Evolutionary conservation across 2,888 invertebrate species (phyloP), one percentile per base, ranked within the genome.

Genomic region (Aromia moschata): DNA sequence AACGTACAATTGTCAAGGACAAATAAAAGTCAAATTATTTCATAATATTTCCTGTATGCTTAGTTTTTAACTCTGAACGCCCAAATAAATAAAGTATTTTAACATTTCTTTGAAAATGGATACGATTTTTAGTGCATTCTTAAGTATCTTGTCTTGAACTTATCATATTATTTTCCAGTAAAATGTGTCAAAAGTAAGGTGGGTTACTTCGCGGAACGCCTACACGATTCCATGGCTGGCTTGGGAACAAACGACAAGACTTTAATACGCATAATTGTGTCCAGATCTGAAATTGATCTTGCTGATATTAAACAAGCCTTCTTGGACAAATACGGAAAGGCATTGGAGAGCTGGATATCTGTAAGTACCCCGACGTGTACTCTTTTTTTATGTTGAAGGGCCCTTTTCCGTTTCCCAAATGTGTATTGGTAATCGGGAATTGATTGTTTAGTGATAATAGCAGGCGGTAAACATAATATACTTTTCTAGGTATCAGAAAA

Each of bases 231-330:
- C 67, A 95, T 97, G 95, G 90, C 92, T 80, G 96, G 97, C 41
- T 74, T 94, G 73, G 94, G 90, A 40, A 96, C 96, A 64, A 94
- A 92, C 77, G 96, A 97, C 80, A 91, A 92, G 79, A 93, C 94
- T 60, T 84, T 97, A 70, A 95, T 96, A 77, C 90, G 96, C 78
- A 93, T 97, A 73, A 82, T 96, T 67, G 95, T 96, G 54, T 93
- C 94, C 70, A 89, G 95, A 79, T 91, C 92, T 56, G 93, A 95
- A 84, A 93, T 94, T 72, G 96, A 96, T 81, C 86, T 96, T 74
- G 94, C 93, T 55, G 94, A 94, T 79, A 94, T 97, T 77, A 96
- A 95, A 79, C 89, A 91, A 77, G 94, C 94, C 66, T 97, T 94
- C 84, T 84, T 90, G 72, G 90, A 91, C 71, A 84, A 85, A 71